phyloP scores from a whole-genome alignment of 2,797 vertebrate species.

The Lepilemur ruficaudatus region DNA sequence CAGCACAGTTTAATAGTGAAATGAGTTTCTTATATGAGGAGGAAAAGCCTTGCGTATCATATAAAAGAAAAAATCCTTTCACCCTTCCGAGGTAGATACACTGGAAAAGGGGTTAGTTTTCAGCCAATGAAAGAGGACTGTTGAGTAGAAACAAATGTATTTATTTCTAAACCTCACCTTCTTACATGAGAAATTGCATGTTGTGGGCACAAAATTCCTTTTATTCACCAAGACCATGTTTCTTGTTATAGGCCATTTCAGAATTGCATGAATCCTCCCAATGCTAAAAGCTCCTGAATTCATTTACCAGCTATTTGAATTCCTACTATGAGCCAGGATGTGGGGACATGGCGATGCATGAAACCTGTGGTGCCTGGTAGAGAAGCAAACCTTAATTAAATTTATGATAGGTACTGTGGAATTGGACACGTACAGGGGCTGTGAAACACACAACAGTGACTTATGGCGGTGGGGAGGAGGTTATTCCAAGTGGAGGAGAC shows the following conservation, averaged over 20 bases:
- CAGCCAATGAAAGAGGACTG: background rate
- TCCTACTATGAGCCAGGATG: background rate
- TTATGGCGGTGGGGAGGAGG: background rate
- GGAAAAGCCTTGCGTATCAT: background rate
- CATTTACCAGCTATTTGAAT: background rate
- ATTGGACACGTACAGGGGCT: background rate
- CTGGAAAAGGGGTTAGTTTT: background rate
- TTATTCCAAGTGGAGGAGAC: background rate
- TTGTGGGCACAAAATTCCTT: background rate
- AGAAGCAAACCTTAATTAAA: background rate
- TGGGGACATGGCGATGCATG: background rate
- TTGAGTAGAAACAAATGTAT: background rate
- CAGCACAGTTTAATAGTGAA: background rate
- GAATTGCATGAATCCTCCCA: background rate
- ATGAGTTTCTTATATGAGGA: background rate
- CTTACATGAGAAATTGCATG: background rate
- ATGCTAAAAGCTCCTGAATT: background rate
- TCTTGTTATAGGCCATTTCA: background rate
- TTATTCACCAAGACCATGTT: constrained; percentile 4
- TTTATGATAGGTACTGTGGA: background rate
- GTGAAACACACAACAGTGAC: background rate
- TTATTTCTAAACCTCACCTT: constrained; percentile 1
- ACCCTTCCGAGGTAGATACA: background rate
- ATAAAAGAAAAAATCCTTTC: background rate
- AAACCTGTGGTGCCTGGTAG: background rate